phyloP scores from a whole-genome alignment of 2,797 vertebrate genomes.

The Acipenser transmontanus region DNA sequence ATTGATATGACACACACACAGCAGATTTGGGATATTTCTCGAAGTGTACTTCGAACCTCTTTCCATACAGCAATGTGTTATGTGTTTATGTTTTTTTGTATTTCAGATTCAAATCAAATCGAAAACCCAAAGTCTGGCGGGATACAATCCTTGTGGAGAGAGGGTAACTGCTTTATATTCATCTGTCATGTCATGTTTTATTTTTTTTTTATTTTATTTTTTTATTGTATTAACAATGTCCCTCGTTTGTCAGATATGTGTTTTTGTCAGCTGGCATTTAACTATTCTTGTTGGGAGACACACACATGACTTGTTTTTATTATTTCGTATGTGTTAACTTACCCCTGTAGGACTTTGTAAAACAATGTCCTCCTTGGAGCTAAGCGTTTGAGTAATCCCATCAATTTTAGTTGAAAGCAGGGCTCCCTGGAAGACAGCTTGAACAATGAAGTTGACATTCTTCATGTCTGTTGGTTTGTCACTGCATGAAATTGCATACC shows the following conservation, averaged over 20 bases:
- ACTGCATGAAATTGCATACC: conserved; percentile 26
- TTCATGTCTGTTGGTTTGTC: conserved; percentile 20
- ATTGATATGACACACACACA: too few species aligned
- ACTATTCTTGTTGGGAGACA: too few species aligned
- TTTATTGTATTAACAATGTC: conserved; percentile 8
- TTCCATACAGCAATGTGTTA: neutral
- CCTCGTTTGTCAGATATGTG: conserved; percentile 21
- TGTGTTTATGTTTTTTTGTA: conserved; percentile 42
- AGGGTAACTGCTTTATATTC: conserved; percentile 70
- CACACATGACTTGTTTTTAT: conserved; percentile 24
- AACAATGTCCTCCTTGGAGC: conserved; percentile 21
- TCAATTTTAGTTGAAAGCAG: conserved; percentile 14
- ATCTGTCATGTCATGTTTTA: conserved; percentile 26
- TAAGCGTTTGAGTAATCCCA: conserved; percentile 22
- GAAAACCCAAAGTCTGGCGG: conserved; percentile 95
- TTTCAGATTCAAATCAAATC: conserved; percentile 94
- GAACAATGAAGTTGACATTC: conserved; percentile 12
- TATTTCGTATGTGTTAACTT: conserved; percentile 29
- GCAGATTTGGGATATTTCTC: too few species aligned
- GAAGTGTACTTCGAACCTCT: too few species aligned
- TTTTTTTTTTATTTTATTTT: conserved; percentile 27
- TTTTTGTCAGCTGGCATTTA: conserved; percentile 11
- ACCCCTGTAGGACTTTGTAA: conserved; percentile 26
- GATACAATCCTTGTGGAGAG: conserved; percentile 98
- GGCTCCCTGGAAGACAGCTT: conserved; percentile 3